A percentile compares a stretch with the other conserved stretches of the same genome.
phyloP scores from a whole-genome alignment of 2,797 vertebrate species.

The Eulemur coronatus region DNA sequence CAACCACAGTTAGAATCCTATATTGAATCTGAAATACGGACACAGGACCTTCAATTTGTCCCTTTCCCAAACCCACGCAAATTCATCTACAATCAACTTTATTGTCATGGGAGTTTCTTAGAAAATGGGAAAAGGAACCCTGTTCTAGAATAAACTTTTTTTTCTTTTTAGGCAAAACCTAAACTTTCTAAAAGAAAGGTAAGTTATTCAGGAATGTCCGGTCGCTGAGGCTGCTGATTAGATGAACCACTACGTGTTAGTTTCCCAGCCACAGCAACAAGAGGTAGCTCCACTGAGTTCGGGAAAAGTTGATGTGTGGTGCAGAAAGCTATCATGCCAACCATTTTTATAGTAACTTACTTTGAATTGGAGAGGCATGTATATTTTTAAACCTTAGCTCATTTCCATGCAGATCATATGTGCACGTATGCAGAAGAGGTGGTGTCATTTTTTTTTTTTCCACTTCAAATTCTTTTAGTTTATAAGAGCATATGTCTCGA shows the following conservation, averaged over 20 bases:
- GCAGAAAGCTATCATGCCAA: conserved; percentile 55
- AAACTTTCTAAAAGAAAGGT: background rate
- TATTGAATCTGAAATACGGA: background rate
- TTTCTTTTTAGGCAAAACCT: background rate
- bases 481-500: conserved; percentile 25
- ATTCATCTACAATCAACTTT: background rate
- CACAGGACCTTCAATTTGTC: background rate
- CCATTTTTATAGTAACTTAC: background rate
- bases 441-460: background rate
- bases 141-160: background rate
- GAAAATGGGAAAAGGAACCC: background rate
- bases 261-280: background rate
- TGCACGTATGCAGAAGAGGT: background rate
- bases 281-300: background rate
- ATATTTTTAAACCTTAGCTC: conserved; percentile 39
- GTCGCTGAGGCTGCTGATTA: background rate
- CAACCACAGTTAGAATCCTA: too few species aligned
- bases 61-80: background rate
- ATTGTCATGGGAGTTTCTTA: background rate
- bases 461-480: conserved; percentile 41
- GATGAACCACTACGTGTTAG: background rate
- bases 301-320: background rate
- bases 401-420: conserved; percentile 42
- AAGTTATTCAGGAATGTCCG: background rate
- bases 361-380: conserved; percentile 28